phyloP scores from a whole-genome alignment of 2,888 invertebrate species.

The Asteroscopus sphinx region DNA sequence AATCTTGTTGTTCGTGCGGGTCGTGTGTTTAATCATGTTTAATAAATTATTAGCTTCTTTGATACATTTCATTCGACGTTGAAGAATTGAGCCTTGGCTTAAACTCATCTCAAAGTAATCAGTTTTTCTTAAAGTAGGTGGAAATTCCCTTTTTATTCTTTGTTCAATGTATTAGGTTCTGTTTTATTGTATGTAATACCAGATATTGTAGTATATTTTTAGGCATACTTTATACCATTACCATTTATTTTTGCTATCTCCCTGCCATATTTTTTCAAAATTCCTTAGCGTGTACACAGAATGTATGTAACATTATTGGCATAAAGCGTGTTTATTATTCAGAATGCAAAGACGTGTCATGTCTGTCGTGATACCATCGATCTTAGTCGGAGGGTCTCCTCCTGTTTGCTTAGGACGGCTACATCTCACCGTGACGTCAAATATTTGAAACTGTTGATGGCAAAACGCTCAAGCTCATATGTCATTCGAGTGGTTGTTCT shows the following conservation, averaged over 20 bases:
- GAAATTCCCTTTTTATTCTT: too few relatives aligned
- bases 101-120: too few relatives aligned
- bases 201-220: slow-evolving; percentile 1
- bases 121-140: too few relatives aligned
- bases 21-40: too few relatives aligned
- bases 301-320: slow-evolving; percentile 21
- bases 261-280: neutral
- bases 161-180: too few relatives aligned
- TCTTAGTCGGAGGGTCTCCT: slow-evolving; percentile 55
- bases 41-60: too few relatives aligned
- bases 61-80: too few relatives aligned
- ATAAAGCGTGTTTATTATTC: slow-evolving; percentile 51
- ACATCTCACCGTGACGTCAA: slow-evolving; percentile 69
- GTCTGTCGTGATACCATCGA: slow-evolving; percentile 57
- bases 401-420: slow-evolving; percentile 72
- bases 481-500: slow-evolving; percentile 63
- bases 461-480: slow-evolving; percentile 65
- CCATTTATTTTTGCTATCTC: slow-evolving; percentile 5
- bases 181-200: too few relatives aligned
- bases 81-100: too few relatives aligned
- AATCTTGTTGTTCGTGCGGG: too few relatives aligned
- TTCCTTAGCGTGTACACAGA: neutral
- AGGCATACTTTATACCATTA: too few relatives aligned
- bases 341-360: slow-evolving; percentile 54
- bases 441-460: slow-evolving; percentile 83